These are phyloP conservation scores for Caenorhabditis sulstoni DNA, from an alignment of 2,888 invertebrate species.

Conservation along the genomic window DNA sequence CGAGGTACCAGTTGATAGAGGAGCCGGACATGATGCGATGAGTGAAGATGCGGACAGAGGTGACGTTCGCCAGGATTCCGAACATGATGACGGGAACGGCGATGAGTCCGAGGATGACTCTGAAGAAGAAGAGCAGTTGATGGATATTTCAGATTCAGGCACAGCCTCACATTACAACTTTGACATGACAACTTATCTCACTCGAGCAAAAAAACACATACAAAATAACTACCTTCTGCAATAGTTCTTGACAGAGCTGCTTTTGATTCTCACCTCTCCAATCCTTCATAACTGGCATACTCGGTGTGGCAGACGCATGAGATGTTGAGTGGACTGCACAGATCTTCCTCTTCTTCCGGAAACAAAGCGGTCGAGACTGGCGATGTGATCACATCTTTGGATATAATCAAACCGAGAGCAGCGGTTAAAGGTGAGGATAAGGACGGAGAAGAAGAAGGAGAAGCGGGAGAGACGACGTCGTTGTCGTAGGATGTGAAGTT, in stretches of 20 bases:
- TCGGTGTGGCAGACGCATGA: constrained; percentile 73
- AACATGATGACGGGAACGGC: constrained; percentile 74
- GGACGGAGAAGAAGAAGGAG: neutral
- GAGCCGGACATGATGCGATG: constrained; percentile 75
- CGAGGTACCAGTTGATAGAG: constrained; percentile 78
- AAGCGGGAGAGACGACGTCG: neutral
- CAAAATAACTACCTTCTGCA: neutral
- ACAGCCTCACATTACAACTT: no score
- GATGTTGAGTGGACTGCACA: constrained; percentile 66
- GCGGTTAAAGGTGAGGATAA: neutral
- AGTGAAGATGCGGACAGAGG: constrained; percentile 75
- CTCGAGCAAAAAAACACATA: no score
- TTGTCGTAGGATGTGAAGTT: constrained; percentile 2
- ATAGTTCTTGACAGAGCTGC: no score
- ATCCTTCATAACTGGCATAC: constrained; percentile 72
- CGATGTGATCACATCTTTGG: neutral
- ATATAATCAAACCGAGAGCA: neutral
- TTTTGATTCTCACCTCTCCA: constrained; percentile 67
- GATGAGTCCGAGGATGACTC: constrained; percentile 70
- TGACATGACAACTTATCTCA: no score
- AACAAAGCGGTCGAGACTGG: neutral
- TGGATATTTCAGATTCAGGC: no score
- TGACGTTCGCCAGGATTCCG: constrained; percentile 73
- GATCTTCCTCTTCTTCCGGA: constrained; percentile 11
- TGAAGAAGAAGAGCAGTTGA: constrained; percentile 9